Percentiles rank a stretch among this genome's conserved stretches.
Evolutionary conservation across 2,113 vertebrate species (phyloP).

Genomic region (Panthera leo): DNA sequence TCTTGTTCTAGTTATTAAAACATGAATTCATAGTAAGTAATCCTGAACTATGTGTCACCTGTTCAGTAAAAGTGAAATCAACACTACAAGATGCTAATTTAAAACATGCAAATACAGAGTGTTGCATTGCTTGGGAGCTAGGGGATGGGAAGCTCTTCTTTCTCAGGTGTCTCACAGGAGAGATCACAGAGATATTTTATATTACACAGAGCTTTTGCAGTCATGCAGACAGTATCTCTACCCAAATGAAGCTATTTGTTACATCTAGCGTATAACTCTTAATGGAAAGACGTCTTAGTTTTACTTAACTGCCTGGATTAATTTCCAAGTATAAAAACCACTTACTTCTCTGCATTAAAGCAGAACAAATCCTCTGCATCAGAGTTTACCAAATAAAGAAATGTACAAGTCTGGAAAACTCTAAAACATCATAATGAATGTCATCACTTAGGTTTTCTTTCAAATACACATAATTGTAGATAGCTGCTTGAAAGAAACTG

Average conservation of each 20-base stretch:
- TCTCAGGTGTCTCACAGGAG: conserved; percentile 8
- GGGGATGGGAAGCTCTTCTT: not conserved
- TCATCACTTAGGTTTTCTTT: not conserved
- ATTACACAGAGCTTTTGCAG: conserved; percentile 49
- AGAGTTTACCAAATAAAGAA: not conserved
- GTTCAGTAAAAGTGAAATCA: conserved; percentile 51
- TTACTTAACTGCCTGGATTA: conserved; percentile 8
- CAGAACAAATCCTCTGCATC: not conserved
- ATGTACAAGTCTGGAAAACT: not conserved
- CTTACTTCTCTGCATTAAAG: not conserved
- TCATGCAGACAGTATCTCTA: not conserved
- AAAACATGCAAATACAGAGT: conserved; percentile 49
- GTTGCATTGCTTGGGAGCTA: not conserved
- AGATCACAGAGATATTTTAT: not conserved
- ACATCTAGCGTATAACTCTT: not conserved
- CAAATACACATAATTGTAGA: not conserved
- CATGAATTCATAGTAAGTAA: conserved; percentile 67
- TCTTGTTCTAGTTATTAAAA: conserved; percentile 92
- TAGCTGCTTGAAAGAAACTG: not conserved
- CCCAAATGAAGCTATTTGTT: conserved; percentile 1
- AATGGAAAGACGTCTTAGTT: conserved; percentile 38
- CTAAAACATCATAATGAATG: not conserved
- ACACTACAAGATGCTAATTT: conserved; percentile 37
- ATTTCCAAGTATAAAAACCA: conserved; percentile 58
- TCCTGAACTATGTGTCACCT: conserved; percentile 24